Base-by-base conservation (phyloP, 2,888 invertebrate genomes). In the Caenorhabditis panamensis region DNA sequence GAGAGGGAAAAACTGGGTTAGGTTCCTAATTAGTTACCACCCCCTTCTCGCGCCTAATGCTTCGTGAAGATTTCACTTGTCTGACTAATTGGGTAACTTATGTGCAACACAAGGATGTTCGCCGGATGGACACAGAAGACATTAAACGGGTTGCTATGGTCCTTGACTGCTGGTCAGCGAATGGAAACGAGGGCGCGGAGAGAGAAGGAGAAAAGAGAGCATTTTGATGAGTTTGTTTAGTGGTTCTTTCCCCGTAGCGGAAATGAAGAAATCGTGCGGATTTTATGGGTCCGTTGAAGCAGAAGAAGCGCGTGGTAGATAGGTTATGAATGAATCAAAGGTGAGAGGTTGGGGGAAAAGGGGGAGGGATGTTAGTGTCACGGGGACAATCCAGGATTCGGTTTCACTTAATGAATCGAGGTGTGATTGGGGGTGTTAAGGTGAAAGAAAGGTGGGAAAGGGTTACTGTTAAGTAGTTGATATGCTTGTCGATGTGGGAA, bases 1-100 rank as follows among this genome's bases (percentile, higher is more conserved):
- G 37, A 26, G 51, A 56, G 69, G 53, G 49, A 63, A 72, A 56
- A 75, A 66, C 66, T 75, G 61, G 75, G 75, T 75, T 66, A 66
- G 66, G 66, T 75, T 66, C 20, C 61, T 75, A 75, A 75, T 75
- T 75, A 75, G 66, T 66, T 64, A 73, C 73, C 59, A 66, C 8
- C 36, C 28, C 41, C 41, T 13, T 2, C 11, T 28, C 13, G n/a
- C 20, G 18, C 47, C 59, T 26, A 61, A 69, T 47, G 51, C 51
- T 11, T 59, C 36, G 13, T 22, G 24, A 31, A 31, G 41, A 59
- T 62, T 71, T 54, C 54, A 47, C 62, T 62, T 51, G 8, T 22
- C 51, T 13, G 16, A 26, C 54, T 36, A 41, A 59, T 59, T 59
- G 31, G 59, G 24, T 37, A 59, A 73, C 64, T 73, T 73, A 66